Base-by-base conservation (phyloP, 2,888 invertebrate species). In the Cryptocephalus primarius region DNA sequence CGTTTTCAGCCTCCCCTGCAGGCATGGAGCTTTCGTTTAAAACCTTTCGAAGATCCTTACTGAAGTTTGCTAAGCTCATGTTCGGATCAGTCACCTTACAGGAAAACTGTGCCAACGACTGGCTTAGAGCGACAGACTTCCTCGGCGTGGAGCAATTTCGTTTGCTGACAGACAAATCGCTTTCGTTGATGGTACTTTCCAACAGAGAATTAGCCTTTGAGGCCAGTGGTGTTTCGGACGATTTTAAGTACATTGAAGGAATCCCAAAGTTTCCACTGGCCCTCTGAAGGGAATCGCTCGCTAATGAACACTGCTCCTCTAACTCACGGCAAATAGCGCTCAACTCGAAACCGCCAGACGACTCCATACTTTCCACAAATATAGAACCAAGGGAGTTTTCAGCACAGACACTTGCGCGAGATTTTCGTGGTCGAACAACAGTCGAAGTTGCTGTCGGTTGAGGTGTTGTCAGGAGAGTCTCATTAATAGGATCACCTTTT, bases 1-100 rank as follows among this genome's bases (percentile, higher is more conserved):
- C 68, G 46, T 65, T 67, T 2, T 51, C 61, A 49, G 69, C 66
- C 53, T 69, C 64, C 44, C 72, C 72, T 4, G 58, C 63, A 12
- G 65, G 60, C 12, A 56, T 50, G 13, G 42, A 33, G 42, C 46
- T 42, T 40, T 50, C 42, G 40, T 54, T 51, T 10, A n/a, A 6
- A 6, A 36, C 36, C 12, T 36, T 36, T 12, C 12, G 36, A 36
- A 36, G 6, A n/a, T 36, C 6, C 36, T 36, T 6, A 36, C 4
- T 6, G 2, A 36, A 36, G 12, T 12, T 36, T 4, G n/a, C 36
- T 11, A 36, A 4, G 4, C 4, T 36, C 12, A 36, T 36, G 36
- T 36, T 12, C 12, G 36, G n/a, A 12, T 36, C 12, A 4, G n/a
- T 36, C 12, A 36, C 12, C 12, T 36, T 36, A 36, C 3, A 12